Conservation (phyloP, 2,113 vertebrate genomes). For the Bubo scandiacus region DNA sequence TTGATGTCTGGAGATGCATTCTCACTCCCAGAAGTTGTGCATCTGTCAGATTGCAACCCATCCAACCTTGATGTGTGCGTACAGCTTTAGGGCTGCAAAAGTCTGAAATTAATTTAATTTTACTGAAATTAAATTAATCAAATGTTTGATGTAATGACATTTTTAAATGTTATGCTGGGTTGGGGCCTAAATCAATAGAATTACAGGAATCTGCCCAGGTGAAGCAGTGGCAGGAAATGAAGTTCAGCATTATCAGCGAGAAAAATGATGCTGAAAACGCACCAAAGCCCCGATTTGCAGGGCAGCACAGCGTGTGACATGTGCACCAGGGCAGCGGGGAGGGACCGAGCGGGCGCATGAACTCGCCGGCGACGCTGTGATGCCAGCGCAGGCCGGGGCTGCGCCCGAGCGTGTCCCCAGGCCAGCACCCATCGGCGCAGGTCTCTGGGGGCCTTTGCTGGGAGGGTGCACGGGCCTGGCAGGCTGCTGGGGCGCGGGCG, state of each 20-base stretch:
- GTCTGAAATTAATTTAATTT: background rate
- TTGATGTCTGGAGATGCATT: background rate
- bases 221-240: background rate
- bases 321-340: no score
- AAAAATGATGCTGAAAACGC: background rate
- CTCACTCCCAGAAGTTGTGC: background rate
- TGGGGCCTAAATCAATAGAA: background rate
- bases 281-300: background rate
- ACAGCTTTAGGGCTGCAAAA: background rate
- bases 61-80: background rate
- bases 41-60: background rate
- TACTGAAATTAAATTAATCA: slow-evolving; percentile 14
- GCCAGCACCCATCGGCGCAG: no score
- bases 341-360: no score
- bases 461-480: no score
- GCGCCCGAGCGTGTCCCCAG: no score
- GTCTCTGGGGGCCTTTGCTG: no score
- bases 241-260: background rate
- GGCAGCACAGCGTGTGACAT: no score
- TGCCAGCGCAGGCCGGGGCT: no score
- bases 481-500: no score
- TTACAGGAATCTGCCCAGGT: background rate
- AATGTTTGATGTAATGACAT: background rate
- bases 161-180: background rate
- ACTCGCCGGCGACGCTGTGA: no score